Conservation (phyloP, 1,140 invertebrate species). For the Ips nitidus region DNA sequence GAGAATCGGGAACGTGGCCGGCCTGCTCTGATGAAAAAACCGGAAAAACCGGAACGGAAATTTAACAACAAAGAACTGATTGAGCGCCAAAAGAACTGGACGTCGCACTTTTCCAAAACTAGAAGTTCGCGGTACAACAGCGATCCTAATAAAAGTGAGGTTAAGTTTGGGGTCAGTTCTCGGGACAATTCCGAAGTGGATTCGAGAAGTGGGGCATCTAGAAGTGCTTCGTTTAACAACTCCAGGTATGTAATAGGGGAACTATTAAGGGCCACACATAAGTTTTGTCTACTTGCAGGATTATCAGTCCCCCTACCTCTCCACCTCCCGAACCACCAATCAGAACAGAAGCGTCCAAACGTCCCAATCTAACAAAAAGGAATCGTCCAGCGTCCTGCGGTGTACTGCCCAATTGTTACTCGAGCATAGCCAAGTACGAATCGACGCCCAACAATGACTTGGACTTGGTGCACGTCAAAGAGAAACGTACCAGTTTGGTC, state of each 20-base stretch:
- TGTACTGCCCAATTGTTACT: slow-evolving; percentile 47
- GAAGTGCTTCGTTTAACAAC: slow-evolving; percentile 54
- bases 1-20: slow-evolving; percentile 51
- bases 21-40: slow-evolving; percentile 54
- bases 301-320: slow-evolving; percentile 56
- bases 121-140: slow-evolving; percentile 64
- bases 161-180: slow-evolving; percentile 41
- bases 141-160: slow-evolving; percentile 59
- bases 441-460: slow-evolving; percentile 41
- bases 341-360: slow-evolving; percentile 48
- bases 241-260: slow-evolving; percentile 14
- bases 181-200: too few species aligned
- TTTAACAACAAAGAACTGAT: slow-evolving; percentile 83
- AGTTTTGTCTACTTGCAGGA: slow-evolving; percentile 7
- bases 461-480: not conserved
- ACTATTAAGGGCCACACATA: not conserved
- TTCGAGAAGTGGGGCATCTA: slow-evolving; percentile 47
- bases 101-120: slow-evolving; percentile 81
- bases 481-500: slow-evolving; percentile 18
- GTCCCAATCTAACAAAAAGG: slow-evolving; percentile 46
- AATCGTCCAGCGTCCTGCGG: slow-evolving; percentile 47
- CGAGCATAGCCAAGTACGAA: slow-evolving; percentile 40
- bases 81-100: slow-evolving; percentile 89
- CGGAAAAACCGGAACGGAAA: slow-evolving; percentile 78
- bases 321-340: slow-evolving; percentile 57